Percentiles rank a stretch among this genome's conserved stretches.
Evolutionary conservation across 2,888 invertebrate genomes (phyloP).

Genomic region (Acholoe squamosa): DNA sequence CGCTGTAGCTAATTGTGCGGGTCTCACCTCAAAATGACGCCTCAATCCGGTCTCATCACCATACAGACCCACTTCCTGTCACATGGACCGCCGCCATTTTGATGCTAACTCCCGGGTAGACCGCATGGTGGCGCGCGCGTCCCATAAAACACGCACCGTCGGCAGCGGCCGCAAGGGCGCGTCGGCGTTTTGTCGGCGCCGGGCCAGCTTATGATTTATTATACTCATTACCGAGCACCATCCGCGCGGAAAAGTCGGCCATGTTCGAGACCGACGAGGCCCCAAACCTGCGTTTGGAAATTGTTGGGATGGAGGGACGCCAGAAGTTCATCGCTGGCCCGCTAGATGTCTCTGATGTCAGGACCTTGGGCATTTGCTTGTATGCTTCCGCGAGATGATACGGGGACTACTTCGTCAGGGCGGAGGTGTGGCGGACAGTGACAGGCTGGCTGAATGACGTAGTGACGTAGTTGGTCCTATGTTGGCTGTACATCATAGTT

Average conservation of each 20-base stretch:
- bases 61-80: not conserved
- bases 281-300: not conserved
- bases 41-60: not conserved
- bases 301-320: not conserved
- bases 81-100: not conserved
- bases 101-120: not conserved
- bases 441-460: not conserved
- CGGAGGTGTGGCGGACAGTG: not conserved
- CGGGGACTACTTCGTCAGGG: slow-evolving; percentile 4
- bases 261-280: slow-evolving; percentile 10
- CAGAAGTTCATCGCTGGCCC: not conserved
- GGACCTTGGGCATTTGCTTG: not conserved
- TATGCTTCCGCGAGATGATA: not conserved
- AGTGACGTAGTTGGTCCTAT: not conserved
- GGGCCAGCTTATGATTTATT: slow-evolving; percentile 7
- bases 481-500: not conserved
- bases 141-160: not conserved
- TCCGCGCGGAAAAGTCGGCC: slow-evolving; percentile 26
- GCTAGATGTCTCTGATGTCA: not conserved
- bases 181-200: slow-evolving; percentile 36
- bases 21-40: not conserved
- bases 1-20: not conserved
- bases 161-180: slow-evolving; percentile 21
- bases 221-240: slow-evolving; percentile 43
- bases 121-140: not conserved